Evolutionary conservation across 1,140 invertebrate genomes (phyloP), one percentile per base, ranked within the genome.

Genomic region (Agrypnia vestita): DNA sequence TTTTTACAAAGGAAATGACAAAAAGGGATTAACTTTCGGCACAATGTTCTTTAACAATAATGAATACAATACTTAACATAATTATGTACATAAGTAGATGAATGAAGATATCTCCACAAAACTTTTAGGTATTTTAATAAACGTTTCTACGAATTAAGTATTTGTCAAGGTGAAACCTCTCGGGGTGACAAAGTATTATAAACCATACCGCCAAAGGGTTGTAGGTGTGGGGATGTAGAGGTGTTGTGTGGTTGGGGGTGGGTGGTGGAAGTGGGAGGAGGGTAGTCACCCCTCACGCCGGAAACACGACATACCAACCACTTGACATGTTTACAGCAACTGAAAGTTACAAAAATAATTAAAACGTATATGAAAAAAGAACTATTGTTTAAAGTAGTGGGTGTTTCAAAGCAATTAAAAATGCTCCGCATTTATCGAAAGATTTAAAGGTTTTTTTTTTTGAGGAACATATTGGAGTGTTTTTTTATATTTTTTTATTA

Each of bases 311-410:
- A 79, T 76, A 75, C 73, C 49, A 47, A 72, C 76, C 76, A 19
- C 77, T 76, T 62, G 80, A 82, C 80, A 82, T 82, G 80, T 82
- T 82, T 82, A 81, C 76, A 81, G 75, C 76, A 76, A 79, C 72
- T 79, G 80, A 75, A 82, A 79, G 78, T 61, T 78, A 82, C 78
- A 76, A 82, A 82, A 79, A 79, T 82, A 82, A 82, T 82, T 82
- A 82, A 81, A 73, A 43, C 67, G 19, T 55, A 44, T 67, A 53
- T 43, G 47, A 47, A 77, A 67, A 67, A 53, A 25, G 19, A 61
- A 49, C 73, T 61, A 76, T 76, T 76, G 73, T 61, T 76, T 62
- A 49, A 76, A 76, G 49, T 62, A 71, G 19, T 25, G 67, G 67
- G 67, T 51, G 67, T 71, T 69, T 51, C 67, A 4, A 19, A 53